phyloP scores from a whole-genome alignment of 1,140 invertebrate genomes.

The Berghia stephanieae region DNA sequence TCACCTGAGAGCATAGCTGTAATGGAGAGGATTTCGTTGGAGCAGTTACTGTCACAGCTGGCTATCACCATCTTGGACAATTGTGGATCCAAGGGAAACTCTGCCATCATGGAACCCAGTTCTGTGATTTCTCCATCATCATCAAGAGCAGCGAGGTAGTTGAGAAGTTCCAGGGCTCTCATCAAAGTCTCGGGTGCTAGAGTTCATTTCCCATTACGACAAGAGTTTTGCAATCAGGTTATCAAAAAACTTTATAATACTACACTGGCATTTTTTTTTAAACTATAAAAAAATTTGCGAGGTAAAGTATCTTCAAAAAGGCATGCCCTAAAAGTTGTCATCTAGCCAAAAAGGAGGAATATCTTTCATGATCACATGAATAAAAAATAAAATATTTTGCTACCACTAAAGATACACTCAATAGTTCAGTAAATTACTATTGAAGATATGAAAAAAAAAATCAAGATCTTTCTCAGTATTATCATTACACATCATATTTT shows the following conservation, averaged over 20 bases:
- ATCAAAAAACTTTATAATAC: not conserved
- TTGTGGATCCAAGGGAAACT: slow-evolving; percentile 99
- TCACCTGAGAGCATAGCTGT: slow-evolving; percentile 99
- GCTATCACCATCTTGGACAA: slow-evolving; percentile 99
- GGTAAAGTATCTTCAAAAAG: not conserved
- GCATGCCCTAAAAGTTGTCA: too few species aligned
- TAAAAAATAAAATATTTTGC: too few species aligned
- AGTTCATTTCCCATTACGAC: too few species aligned
- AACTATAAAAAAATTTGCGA: not conserved
- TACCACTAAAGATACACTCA: too few species aligned
- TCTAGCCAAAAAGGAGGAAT: too few species aligned
- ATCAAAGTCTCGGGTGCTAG: slow-evolving; percentile 99
- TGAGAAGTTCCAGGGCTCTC: slow-evolving; percentile 95
- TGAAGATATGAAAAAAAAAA: too few species aligned
- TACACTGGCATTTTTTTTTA: not conserved
- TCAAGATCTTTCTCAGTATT: too few species aligned
- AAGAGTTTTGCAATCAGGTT: slow-evolving; percentile 21
- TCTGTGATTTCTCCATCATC: slow-evolving; percentile 78
- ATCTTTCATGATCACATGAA: too few species aligned
- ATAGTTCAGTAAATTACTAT: too few species aligned
- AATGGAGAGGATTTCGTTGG: slow-evolving; percentile 98
- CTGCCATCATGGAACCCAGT: slow-evolving; percentile 91
- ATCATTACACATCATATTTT: too few species aligned
- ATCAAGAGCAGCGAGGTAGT: slow-evolving; percentile 95
- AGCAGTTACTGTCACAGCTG: slow-evolving; percentile 94